Percentiles rank a stretch among this genome's conserved stretches.
Evolutionary conservation across 2,113 vertebrate species (phyloP).

Genomic region (Anolis sagrei): DNA sequence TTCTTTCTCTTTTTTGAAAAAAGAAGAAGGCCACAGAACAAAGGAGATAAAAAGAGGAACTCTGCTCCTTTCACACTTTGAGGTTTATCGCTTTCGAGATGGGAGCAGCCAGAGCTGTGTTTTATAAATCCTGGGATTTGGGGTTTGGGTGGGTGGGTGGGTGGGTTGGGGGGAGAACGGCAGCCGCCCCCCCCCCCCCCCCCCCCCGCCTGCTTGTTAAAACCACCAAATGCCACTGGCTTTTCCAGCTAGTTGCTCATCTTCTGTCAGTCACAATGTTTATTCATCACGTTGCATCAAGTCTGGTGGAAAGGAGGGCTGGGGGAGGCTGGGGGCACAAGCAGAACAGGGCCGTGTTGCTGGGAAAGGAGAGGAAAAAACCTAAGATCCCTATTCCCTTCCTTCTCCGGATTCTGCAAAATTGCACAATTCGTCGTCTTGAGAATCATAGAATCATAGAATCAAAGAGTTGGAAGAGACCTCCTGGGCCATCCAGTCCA

Average conservation of each 20-base stretch:
- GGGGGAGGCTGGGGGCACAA: neutral
- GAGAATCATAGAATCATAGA: too few relatives aligned
- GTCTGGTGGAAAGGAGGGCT: neutral
- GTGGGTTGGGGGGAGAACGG: neutral
- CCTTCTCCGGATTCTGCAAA: neutral
- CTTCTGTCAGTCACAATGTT: slow-evolving; percentile 1
- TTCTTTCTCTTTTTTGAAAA: neutral
- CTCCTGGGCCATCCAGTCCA: too few relatives aligned
- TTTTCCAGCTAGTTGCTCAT: neutral
- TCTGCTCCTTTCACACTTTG: slow-evolving; percentile 31
- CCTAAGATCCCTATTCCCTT: too few relatives aligned
- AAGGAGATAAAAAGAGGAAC: slow-evolving; percentile 7
- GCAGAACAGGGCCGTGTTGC: neutral
- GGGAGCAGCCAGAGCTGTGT: slow-evolving; percentile 20
- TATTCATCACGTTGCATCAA: slow-evolving; percentile 1
- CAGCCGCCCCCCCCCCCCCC: neutral
- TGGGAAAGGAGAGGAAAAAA: neutral
- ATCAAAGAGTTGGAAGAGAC: too few relatives aligned
- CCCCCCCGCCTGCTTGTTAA: slow-evolving; percentile 3
- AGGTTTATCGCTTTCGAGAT: slow-evolving; percentile 38
- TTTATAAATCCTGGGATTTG: slow-evolving; percentile 44
- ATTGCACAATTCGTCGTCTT: neutral
- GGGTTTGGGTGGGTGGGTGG: too few relatives aligned
- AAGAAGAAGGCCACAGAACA: slow-evolving; percentile 33
- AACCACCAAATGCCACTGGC: neutral